Evolutionary conservation across 1,140 invertebrate species (phyloP).

Genomic region (Copidosoma floridanum): DNA sequence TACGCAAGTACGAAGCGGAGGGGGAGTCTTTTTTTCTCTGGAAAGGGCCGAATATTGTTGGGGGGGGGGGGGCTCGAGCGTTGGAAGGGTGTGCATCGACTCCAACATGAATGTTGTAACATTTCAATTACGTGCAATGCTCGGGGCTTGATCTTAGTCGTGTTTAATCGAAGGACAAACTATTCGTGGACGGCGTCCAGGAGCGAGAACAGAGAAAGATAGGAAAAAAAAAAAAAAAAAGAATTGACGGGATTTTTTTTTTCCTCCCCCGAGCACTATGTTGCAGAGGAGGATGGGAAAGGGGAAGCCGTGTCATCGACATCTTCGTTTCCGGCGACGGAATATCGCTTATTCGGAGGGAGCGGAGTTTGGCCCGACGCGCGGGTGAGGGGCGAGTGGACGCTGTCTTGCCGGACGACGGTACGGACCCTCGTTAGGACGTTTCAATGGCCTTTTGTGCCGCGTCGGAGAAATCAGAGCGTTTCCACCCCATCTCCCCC

Average conservation of each 20-base stretch:
- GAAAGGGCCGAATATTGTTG: no score
- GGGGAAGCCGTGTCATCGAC: constrained; percentile 2
- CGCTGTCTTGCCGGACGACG: background rate
- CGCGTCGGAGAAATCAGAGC: constrained; percentile 17
- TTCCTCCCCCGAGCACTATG: background rate
- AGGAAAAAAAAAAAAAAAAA: background rate
- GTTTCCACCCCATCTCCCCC: constrained; percentile 3
- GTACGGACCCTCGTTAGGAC: constrained; percentile 29
- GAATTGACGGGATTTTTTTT: background rate
- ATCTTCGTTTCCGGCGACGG: constrained; percentile 8
- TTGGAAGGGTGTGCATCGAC: no score
- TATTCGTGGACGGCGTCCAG: no score
- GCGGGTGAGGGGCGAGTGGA: background rate
- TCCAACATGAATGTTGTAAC: no score
- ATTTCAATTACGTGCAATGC: no score
- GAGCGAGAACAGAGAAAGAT: no score
- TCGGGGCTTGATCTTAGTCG: no score
- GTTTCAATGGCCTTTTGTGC: constrained; percentile 32
- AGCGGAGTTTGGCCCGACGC: background rate
- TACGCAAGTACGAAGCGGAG: no score
- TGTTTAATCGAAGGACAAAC: no score
- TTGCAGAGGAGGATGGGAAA: no score
- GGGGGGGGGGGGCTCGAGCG: no score
- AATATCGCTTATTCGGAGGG: background rate
- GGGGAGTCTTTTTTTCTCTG: no score